Conservation (phyloP, 2,113 vertebrate genomes). For the Anolis sagrei region DNA sequence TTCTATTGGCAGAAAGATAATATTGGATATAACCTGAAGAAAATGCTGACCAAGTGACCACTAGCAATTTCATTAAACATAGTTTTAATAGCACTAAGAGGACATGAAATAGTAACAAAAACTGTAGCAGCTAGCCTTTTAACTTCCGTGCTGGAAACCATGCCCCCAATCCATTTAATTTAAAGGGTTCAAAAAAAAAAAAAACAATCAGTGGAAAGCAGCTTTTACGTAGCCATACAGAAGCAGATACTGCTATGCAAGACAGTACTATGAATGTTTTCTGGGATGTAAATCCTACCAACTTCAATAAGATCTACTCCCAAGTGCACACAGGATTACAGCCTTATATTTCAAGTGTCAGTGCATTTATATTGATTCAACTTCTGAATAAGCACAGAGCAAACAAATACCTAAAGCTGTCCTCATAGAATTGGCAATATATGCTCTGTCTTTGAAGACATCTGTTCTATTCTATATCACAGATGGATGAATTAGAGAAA, state of each 20-base stretch:
- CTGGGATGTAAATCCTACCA: background rate
- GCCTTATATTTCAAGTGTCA: slow-evolving; percentile 5
- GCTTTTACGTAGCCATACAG: background rate
- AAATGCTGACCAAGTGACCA: background rate
- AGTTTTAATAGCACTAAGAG: background rate
- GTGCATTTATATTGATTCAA: background rate
- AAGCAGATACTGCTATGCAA: background rate
- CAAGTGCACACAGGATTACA: background rate
- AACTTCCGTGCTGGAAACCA: too few species aligned
- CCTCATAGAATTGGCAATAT: slow-evolving; percentile 54
- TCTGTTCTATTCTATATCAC: slow-evolving; percentile 43
- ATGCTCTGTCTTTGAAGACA: slow-evolving; percentile 55
- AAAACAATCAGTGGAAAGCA: slow-evolving; percentile 12
- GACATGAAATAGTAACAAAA: background rate
- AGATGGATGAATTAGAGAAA: slow-evolving; percentile 52
- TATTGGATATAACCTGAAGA: too few species aligned
- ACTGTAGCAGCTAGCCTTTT: too few species aligned
- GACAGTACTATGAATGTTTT: background rate
- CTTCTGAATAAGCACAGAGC: slow-evolving; percentile 50
- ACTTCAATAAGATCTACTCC: background rate
- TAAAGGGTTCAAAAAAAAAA: background rate
- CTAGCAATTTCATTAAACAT: background rate
- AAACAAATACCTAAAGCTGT: slow-evolving; percentile 47
- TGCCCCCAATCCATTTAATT: too few species aligned
- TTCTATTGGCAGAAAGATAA: too few species aligned